A percentile compares a stretch with the other conserved stretches of the same genome.
phyloP scores from a whole-genome alignment of 2,888 invertebrate genomes.

The Phaedon cochleariae region DNA sequence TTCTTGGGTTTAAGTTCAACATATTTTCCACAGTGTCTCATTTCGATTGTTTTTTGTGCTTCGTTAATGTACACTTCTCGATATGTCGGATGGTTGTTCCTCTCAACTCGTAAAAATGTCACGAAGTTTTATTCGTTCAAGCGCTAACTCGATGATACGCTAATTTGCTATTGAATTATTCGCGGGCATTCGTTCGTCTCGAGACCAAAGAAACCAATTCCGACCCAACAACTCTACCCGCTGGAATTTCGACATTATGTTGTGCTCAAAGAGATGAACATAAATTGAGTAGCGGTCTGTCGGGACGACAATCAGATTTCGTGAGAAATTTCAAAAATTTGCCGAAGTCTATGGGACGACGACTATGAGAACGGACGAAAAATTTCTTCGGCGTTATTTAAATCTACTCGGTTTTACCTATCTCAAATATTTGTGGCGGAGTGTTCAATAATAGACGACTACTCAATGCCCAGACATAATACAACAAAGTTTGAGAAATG shows the following conservation, averaged over 20 bases:
- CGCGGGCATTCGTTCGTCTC: not conserved
- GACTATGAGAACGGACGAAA: constrained; percentile 5
- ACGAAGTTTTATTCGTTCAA: not conserved
- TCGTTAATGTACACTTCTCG: not conserved
- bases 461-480: too few relatives aligned
- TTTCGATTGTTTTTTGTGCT: not conserved
- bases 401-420: constrained; percentile 5
- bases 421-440: not conserved
- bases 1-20: not conserved
- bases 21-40: not conserved
- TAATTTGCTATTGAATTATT: constrained; percentile 2
- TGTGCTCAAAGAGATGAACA: constrained; percentile 17
- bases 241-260: constrained; percentile 25
- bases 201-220: constrained; percentile 2
- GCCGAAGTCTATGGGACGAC: constrained; percentile 5
- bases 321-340: constrained; percentile 27
- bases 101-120: not conserved
- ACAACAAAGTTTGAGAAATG: too few relatives aligned
- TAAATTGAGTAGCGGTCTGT: constrained; percentile 28
- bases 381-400: constrained; percentile 19
- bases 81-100: not conserved
- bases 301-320: constrained; percentile 18
- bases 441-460: too few relatives aligned
- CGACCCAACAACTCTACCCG: not conserved
- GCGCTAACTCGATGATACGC: not conserved